Conservation (phyloP, 2,888 invertebrate species). For the Chironomus riparius region DNA sequence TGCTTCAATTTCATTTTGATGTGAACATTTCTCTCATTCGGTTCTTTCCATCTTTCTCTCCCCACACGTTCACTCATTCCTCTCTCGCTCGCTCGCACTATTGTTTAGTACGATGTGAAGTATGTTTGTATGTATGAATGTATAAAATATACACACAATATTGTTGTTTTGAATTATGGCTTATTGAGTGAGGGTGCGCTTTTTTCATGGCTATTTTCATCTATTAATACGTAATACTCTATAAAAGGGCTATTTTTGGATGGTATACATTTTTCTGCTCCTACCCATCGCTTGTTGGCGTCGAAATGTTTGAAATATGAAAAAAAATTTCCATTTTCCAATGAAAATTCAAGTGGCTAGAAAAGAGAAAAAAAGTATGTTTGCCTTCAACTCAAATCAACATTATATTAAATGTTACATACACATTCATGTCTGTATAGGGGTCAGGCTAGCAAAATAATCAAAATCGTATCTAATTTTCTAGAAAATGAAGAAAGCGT, state of each 20-base stretch:
- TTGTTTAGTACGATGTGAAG: too few species aligned
- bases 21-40: not conserved
- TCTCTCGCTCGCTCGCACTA: not conserved
- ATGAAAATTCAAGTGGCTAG: not conserved
- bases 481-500: not conserved
- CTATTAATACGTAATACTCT: not conserved
- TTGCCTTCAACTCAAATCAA: not conserved
- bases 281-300: not conserved
- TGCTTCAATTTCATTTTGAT: not conserved
- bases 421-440: too few species aligned
- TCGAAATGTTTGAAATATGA: not conserved
- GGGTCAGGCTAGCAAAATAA: not conserved
- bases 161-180: not conserved
- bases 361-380: not conserved
- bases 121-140: too few species aligned
- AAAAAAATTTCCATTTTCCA: constrained; percentile 1
- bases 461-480: constrained; percentile 9
- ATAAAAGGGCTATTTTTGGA: not conserved
- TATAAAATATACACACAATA: too few species aligned
- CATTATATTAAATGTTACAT: too few species aligned
- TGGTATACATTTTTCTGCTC: not conserved
- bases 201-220: constrained; percentile 10
- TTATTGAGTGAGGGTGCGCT: constrained; percentile 2
- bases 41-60: not conserved
- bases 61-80: not conserved